Conservation (phyloP, 2,113 vertebrate species). For the Anolis sagrei region DNA sequence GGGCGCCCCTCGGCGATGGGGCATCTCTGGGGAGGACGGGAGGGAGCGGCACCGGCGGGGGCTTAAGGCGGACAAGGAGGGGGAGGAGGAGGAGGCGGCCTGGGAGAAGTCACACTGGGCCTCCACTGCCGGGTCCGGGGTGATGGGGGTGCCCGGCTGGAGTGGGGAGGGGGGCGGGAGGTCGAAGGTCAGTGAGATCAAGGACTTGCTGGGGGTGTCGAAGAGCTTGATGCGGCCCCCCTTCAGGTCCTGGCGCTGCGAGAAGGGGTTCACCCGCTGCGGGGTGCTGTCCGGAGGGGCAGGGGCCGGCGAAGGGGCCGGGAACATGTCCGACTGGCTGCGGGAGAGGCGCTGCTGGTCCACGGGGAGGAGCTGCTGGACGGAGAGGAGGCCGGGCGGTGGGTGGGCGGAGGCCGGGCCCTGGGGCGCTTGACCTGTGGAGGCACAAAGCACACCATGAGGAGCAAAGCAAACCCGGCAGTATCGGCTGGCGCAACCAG, state of each 20-base stretch:
- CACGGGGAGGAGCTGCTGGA: slow-evolving; percentile 31
- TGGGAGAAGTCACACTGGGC: slow-evolving; percentile 60
- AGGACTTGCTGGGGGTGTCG: slow-evolving; percentile 90
- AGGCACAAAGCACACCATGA: not conserved
- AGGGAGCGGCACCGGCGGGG: slow-evolving; percentile 85
- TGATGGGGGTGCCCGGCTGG: slow-evolving; percentile 65
- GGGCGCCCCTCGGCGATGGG: not conserved
- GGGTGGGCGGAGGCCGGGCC: fast-evolving
- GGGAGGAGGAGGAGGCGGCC: not conserved
- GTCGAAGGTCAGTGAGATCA: slow-evolving; percentile 86
- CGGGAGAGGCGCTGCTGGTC: slow-evolving; percentile 83
- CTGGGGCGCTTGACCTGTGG: slow-evolving; percentile 25
- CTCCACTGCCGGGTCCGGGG: slow-evolving; percentile 64
- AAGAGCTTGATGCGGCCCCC: slow-evolving; percentile 93
- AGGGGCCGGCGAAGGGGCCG: slow-evolving; percentile 57
- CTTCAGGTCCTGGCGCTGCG: slow-evolving; percentile 89
- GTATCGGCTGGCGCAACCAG: too few relatives aligned
- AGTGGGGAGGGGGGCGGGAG: slow-evolving; percentile 78
- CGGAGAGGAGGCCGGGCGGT: slow-evolving; percentile 7
- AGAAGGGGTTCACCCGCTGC: slow-evolving; percentile 90
- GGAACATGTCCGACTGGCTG: slow-evolving; percentile 88
- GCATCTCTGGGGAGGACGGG: slow-evolving; percentile 86
- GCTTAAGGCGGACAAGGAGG: slow-evolving; percentile 14
- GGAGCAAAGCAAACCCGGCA: too few relatives aligned
- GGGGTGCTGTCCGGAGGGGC: slow-evolving; percentile 69